These are phyloP conservation scores for Drosophila nr. perissopoda DNA, from an alignment of 2,888 invertebrate species.

Conservation along the genomic window DNA sequence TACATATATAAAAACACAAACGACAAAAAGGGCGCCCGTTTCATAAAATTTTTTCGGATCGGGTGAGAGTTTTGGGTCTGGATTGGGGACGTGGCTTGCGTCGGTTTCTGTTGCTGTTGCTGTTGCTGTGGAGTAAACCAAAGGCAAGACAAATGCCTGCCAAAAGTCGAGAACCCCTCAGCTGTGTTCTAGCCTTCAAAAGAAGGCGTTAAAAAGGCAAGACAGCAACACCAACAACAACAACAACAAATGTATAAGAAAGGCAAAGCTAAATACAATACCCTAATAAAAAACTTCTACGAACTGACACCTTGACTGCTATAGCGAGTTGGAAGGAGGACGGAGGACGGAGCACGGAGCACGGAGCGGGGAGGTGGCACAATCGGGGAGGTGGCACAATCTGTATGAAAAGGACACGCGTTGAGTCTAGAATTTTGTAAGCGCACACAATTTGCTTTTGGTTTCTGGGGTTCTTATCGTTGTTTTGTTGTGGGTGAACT, in stretches of 20 bases:
- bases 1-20: slow-evolving; percentile 38
- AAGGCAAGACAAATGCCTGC: slow-evolving; percentile 54
- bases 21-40: slow-evolving; percentile 37
- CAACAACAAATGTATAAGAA: slow-evolving; percentile 12
- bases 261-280: slow-evolving; percentile 32
- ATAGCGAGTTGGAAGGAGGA: not conserved
- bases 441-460: slow-evolving; percentile 59
- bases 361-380: fast-evolving
- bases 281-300: slow-evolving; percentile 46
- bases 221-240: slow-evolving; percentile 12
- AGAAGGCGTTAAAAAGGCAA: slow-evolving; percentile 61
- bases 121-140: slow-evolving; percentile 1
- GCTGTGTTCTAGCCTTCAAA: slow-evolving; percentile 30
- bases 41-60: not conserved
- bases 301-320: slow-evolving; percentile 52
- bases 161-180: slow-evolving; percentile 41
- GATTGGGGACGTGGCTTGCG: not conserved
- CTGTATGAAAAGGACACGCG: slow-evolving; percentile 31
- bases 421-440: slow-evolving; percentile 40
- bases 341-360: no score
- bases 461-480: slow-evolving; percentile 29
- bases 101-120: not conserved
- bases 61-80: not conserved
- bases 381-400: not conserved
- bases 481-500: slow-evolving; percentile 26